Conservation (phyloP, 2,797 vertebrate genomes). For the Bradypodion ventrale region DNA sequence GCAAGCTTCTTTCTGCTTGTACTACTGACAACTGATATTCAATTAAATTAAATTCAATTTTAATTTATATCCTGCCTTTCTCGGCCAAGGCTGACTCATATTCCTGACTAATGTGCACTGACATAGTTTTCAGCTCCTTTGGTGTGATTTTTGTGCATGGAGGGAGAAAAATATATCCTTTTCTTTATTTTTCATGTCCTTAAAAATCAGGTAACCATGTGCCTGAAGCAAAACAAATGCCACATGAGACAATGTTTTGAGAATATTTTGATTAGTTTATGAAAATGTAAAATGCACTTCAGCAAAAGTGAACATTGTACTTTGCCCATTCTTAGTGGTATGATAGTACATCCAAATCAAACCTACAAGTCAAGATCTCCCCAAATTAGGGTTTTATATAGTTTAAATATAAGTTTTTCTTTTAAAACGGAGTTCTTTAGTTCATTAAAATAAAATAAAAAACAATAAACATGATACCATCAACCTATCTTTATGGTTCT, state of each 20-base stretch:
- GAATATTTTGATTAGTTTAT: background rate
- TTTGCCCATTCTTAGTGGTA: background rate
- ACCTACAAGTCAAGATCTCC: constrained; percentile 1
- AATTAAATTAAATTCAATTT: no score
- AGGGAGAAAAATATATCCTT: background rate
- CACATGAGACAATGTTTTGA: background rate
- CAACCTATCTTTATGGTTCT: background rate
- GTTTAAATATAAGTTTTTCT: background rate
- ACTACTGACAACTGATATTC: no score
- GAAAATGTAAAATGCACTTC: background rate
- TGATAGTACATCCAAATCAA: background rate
- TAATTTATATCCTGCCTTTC: no score
- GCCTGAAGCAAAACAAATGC: background rate
- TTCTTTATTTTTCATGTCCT: background rate
- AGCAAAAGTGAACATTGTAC: background rate
- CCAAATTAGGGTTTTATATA: constrained; percentile 24
- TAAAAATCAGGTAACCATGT: background rate
- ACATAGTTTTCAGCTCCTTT: background rate
- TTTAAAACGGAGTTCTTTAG: background rate
- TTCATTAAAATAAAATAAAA: constrained; percentile 10
- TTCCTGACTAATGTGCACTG: background rate
- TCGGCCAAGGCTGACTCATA: no score
- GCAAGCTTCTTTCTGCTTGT: no score
- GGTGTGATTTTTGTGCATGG: background rate
- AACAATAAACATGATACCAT: background rate